Base-by-base conservation (phyloP, 2,797 vertebrate species). In the Acipenser oxyrinchus region DNA sequence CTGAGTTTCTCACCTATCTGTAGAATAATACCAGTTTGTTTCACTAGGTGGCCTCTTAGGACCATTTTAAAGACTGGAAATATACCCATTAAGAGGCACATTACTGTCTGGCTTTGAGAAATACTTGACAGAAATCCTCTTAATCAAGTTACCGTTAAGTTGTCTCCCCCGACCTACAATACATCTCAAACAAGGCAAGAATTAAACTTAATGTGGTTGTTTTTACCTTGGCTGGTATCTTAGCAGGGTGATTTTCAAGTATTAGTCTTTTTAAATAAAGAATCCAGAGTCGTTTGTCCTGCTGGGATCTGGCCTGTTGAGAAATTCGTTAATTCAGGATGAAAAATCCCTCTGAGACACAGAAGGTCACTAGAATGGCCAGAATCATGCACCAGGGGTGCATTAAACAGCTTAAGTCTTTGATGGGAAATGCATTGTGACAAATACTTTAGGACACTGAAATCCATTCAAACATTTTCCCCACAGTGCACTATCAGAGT, bases 231-330 rank as follows among this genome's bases (percentile, higher is more conserved):
- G 95, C 95, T 18, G 97, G 97, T 78, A 99, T 97, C 89, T 97
- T 98, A 63, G 96, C 95, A 0, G 94, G 94, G 60, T 99, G 97
- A 77, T 99, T 99, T 90, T 99, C 97, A 72, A 99, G 91, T 83
- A 99, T 99, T 72, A 99, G 88, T 62, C 95, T 93, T 79, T 99
- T 99, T 76, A 99, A 88, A 79, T 99, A 95, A 73, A 97, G 85
- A 80, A 98, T 93, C 97, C 97, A 99, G 72, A 95, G 93, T 73
- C 94, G 93, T 69, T 99, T 99, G 75, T 99, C 96, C 84, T 94
- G 95, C 75, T 96, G 95, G 0, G 95, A 97, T 73, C 94, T 97
- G 10, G 97, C 96, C 95, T 99, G 73, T 51, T 68, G 70, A 71
- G 66, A 77, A 23, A 69, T 37, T 37, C 4, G 37, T 37, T 37